Conservation (phyloP, 2,113 vertebrate species). For the Baryphthengus martii region DNA sequence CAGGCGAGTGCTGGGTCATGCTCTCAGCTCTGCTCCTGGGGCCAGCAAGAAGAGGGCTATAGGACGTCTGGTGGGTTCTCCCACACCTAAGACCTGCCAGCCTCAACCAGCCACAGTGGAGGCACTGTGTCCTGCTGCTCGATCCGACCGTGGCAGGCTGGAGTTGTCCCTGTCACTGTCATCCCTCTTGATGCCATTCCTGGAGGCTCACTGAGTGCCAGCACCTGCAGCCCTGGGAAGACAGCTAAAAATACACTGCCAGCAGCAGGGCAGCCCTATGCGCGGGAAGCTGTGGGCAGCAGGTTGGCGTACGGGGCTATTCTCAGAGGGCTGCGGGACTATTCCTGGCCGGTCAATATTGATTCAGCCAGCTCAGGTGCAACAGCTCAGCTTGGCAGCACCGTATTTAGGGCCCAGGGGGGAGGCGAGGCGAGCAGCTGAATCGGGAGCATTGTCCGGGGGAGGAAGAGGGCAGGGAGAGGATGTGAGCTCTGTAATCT, state of each 20-base stretch:
- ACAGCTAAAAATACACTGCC: neutral
- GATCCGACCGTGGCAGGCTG: neutral
- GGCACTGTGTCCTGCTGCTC: neutral
- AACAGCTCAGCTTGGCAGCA: conserved; percentile 7
- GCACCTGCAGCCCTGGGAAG: neutral
- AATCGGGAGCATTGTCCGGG: conserved; percentile 1
- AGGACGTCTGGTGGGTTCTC: neutral
- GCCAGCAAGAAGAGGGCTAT: neutral
- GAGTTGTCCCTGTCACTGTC: neutral
- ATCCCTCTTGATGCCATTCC: neutral
- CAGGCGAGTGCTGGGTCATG: rapidly evolving
- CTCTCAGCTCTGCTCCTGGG: neutral
- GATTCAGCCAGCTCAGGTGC: conserved; percentile 65
- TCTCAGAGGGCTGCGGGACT: conserved; percentile 62
- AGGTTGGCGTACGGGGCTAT: conserved; percentile 35
- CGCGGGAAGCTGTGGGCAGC: conserved; percentile 50
- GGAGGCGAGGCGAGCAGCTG: neutral
- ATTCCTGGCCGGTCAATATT: conserved; percentile 72
- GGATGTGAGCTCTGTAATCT: conserved; percentile 51
- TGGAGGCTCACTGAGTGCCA: neutral
- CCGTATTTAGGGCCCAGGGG: conserved; percentile 29
- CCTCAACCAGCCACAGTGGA: neutral
- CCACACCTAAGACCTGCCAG: too few species aligned
- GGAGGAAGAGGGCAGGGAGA: conserved; percentile 60
- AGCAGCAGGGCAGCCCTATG: conserved; percentile 37